These are phyloP conservation scores for Misgurnus mizolepis DNA, from an alignment of 2,113 vertebrate species.

Conservation along the genomic window DNA sequence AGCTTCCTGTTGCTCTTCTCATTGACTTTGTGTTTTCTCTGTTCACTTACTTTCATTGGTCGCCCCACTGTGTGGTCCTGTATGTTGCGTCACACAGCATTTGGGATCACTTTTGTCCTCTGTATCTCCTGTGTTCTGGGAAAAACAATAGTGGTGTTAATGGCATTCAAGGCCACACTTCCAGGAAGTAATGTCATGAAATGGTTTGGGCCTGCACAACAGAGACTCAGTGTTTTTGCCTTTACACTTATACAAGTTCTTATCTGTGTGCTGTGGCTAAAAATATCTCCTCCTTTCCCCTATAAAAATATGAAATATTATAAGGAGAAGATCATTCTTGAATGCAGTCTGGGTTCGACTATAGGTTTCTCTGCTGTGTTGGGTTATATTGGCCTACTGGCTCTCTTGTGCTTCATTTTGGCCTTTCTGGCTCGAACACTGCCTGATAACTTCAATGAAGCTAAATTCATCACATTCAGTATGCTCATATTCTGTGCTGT, in stretches of 20 bases:
- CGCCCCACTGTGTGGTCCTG: not conserved
- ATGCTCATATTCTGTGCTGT: not conserved
- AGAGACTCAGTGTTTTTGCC: not conserved
- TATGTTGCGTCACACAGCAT: not conserved
- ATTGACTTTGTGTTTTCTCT: not conserved
- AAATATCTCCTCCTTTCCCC: not conserved
- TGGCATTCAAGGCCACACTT: not conserved
- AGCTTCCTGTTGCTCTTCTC: not conserved
- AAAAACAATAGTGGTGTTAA: not conserved
- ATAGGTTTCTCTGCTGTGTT: not conserved
- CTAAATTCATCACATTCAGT: not conserved
- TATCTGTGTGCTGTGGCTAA: not conserved
- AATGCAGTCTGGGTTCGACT: not conserved
- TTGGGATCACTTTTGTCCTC: slow-evolving; percentile 1
- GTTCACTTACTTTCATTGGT: not conserved
- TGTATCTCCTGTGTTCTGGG: not conserved
- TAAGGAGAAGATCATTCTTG: not conserved
- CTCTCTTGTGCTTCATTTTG: not conserved
- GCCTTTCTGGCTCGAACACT: not conserved
- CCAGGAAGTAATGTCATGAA: not conserved
- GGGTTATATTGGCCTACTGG: not conserved
- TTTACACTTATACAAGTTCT: not conserved
- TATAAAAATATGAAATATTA: not conserved
- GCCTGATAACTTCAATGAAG: not conserved
- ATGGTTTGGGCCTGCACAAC: not conserved